phyloP scores from a whole-genome alignment of 2,113 vertebrate genomes.

The Etheostoma cragini region DNA sequence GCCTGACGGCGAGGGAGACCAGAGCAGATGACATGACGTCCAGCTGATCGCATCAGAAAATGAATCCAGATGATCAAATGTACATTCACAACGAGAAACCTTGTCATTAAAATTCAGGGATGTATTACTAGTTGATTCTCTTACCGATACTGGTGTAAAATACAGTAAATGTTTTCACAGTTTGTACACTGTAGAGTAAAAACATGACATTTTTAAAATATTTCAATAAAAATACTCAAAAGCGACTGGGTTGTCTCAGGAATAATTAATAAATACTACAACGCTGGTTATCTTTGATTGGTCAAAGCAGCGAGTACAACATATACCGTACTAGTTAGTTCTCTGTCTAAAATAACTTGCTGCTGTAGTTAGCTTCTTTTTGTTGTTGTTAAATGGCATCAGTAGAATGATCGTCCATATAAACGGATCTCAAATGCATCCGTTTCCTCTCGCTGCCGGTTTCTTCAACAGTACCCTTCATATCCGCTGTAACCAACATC shows the following conservation, averaged over 20 bases:
- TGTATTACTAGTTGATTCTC: constrained; percentile 20
- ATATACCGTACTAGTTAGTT: not conserved
- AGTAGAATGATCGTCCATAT: not conserved
- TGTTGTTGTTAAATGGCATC: not conserved
- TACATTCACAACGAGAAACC: not conserved
- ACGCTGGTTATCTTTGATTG: constrained; percentile 25
- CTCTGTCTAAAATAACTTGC: not conserved
- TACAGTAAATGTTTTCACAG: not conserved
- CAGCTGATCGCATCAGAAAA: not conserved
- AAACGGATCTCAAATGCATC: not conserved
- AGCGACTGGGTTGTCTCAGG: not conserved
- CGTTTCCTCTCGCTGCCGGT: not conserved
- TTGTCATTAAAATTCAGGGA: not conserved
- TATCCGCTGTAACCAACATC: constrained; percentile 66
- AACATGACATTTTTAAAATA: constrained; percentile 1
- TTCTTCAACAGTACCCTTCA: constrained; percentile 83
- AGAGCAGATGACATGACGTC: not conserved
- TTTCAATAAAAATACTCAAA: constrained; percentile 41
- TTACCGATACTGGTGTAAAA: constrained; percentile 5
- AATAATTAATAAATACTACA: constrained; percentile 19
- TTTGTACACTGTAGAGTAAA: constrained; percentile 41
- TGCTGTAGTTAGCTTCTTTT: not conserved
- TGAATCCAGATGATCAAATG: constrained; percentile 6
- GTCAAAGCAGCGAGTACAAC: constrained; percentile 4
- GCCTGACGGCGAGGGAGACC: constrained; percentile 53